These are phyloP conservation scores for Ptiloglossa arizonensis DNA, from an alignment of 1,140 invertebrate genomes.

Conservation along the genomic window DNA sequence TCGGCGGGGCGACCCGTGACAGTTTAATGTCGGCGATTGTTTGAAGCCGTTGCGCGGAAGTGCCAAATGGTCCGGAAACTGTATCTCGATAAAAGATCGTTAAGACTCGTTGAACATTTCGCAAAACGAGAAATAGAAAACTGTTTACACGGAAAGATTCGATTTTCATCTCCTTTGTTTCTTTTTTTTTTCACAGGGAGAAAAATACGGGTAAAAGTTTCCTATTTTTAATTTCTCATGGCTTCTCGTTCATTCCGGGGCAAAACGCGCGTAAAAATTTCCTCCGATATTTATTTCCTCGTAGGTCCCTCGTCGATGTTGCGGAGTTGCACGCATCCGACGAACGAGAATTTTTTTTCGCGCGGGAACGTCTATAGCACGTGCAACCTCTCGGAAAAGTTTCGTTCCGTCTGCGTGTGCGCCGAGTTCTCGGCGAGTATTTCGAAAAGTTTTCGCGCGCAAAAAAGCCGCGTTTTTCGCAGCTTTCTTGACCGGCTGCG, in stretches of 20 bases:
- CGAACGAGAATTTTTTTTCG: constrained; percentile 11
- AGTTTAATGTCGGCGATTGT: not conserved
- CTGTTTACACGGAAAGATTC: too few species aligned
- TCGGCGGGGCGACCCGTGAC: not conserved
- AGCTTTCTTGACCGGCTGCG: constrained; percentile 67
- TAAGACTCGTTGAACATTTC: too few species aligned
- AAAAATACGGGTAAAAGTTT: too few species aligned
- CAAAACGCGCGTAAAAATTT: not conserved
- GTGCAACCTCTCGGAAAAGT: constrained; percentile 51
- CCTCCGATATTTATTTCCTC: not conserved
- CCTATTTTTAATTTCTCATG: too few species aligned
- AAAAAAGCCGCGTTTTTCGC: constrained; percentile 73
- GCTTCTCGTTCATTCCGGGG: too few species aligned
- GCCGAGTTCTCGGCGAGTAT: constrained; percentile 45
- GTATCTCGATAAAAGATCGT: too few species aligned
- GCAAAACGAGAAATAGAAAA: too few species aligned
- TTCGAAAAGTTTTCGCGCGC: constrained; percentile 74
- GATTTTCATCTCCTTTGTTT: too few species aligned
- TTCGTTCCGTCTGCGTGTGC: constrained; percentile 48
- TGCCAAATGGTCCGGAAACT: not conserved
- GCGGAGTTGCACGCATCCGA: not conserved
- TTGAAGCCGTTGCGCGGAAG: not conserved
- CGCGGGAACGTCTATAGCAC: constrained; percentile 6
- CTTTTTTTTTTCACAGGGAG: too few species aligned
- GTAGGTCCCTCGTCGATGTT: not conserved